Base-by-base conservation (phyloP, 2,113 vertebrate species). In the Indri indri region DNA sequence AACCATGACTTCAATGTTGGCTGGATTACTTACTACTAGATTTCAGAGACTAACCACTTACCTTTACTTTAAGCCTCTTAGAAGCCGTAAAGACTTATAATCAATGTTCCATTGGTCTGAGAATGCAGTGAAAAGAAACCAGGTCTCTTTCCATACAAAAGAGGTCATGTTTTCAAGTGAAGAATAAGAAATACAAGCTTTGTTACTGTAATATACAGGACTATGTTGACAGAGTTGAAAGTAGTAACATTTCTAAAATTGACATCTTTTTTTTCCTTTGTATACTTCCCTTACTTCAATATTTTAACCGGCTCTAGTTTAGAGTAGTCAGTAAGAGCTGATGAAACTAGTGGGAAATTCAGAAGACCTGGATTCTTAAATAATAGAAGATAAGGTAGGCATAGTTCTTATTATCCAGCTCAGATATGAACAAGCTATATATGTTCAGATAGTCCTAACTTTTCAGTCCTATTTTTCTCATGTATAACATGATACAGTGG, bases 61-160 rank as follows among this genome's bases (percentile, higher is more conserved):
- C 3, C 71, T 84, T 82, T 83, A 77, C 32, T 77, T 5, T 23
- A 90, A 82, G 22, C 25, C 42, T 95, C 34, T 45, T 32, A 57
- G 37, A 71, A 93, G 27, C 54, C 63, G 12, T 22, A 32, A 34
- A 88, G 68, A 79, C 30, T 61, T 91, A 73, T 0, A 70, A 42
- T 54, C 63, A 97, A 57, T 91, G 13, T 80, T 84, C 27, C 40
- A 34, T 63, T 87, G 34, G 34, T 76, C 76, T 73, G 5, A 95
- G 57, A 77, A 90, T 42, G 22, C 34, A 95, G 91, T 81, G n/a
- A 86, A 85, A 88, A 92, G 65, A 87, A 95, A 90, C 14, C 6
- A 71, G 4, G 7, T 57, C 45, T 66, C 34, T 74, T 76, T 90
- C 54, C 71, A 40, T 77, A 90, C 3, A 76, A 85, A 88, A 88